These are phyloP conservation scores for Sorex araneus DNA, from an alignment of 2,113 vertebrate genomes.

Conservation along the genomic window DNA sequence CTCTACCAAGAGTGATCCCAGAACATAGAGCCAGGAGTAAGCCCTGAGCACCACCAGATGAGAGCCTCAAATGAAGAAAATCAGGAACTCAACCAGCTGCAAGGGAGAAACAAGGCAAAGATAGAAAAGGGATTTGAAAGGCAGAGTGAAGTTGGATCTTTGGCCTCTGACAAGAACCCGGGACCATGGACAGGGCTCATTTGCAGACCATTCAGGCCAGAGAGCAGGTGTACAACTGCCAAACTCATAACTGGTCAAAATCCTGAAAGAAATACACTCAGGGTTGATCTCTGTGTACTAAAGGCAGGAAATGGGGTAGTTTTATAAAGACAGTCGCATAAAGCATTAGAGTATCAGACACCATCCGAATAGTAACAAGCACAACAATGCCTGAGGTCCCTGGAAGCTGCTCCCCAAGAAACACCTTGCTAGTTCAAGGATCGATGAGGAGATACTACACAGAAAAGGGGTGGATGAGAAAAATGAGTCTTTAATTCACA, in stretches of 20 bases:
- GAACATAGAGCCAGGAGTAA: not conserved
- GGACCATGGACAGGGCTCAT: not conserved
- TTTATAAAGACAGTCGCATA: not conserved
- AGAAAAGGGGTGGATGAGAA: not conserved
- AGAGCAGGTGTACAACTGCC: accelerated
- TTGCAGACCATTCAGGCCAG: not conserved
- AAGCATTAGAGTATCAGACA: not conserved
- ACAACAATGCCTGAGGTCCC: not conserved
- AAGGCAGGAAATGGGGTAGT: not conserved
- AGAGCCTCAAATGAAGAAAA: not conserved
- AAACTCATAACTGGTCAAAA: not conserved
- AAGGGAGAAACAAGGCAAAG: not conserved
- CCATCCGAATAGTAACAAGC: not conserved
- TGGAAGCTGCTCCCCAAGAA: not conserved
- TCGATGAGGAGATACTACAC: accelerated
- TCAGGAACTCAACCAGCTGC: no score
- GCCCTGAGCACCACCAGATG: not conserved
- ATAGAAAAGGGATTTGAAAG: not conserved
- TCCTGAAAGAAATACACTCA: not conserved
- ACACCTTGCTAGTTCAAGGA: not conserved
- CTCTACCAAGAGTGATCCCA: not conserved
- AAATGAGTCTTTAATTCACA: not conserved
- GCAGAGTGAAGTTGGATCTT: not conserved
- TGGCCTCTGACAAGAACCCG: not conserved
- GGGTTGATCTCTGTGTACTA: not conserved